phyloP scores from a whole-genome alignment of 2,797 vertebrate species.

The Sarcophilus harrisii region DNA sequence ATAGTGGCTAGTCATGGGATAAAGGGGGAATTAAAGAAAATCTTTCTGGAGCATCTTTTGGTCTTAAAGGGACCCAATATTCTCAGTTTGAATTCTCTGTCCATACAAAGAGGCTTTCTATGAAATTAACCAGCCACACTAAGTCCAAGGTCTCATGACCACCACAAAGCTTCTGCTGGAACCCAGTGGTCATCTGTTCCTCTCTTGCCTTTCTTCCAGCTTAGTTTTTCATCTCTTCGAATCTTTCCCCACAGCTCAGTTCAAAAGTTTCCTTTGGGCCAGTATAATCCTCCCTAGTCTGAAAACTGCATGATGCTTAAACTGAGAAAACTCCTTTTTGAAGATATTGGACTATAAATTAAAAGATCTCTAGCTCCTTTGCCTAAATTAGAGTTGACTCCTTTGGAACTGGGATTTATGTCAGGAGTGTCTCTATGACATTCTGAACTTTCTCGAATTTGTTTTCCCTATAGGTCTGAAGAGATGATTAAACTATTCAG shows the following conservation, averaged over 20 bases:
- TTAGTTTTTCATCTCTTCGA: background rate
- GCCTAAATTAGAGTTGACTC: background rate
- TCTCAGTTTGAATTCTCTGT: background rate
- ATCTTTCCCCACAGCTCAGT: background rate
- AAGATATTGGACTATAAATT: background rate
- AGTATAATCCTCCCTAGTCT: background rate
- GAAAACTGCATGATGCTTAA: background rate
- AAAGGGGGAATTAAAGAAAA: background rate
- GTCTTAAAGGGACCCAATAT: background rate
- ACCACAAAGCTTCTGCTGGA: background rate
- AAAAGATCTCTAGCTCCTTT: background rate
- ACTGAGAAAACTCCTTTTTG: background rate
- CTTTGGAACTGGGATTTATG: background rate
- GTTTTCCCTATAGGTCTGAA: conserved; percentile 84
- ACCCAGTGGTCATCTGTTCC: background rate
- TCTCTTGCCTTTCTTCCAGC: background rate
- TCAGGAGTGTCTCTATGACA: background rate
- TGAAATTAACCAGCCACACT: background rate
- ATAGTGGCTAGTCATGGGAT: background rate
- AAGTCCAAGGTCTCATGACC: background rate
- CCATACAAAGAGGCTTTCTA: background rate
- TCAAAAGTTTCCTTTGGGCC: background rate
- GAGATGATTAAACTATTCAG: conserved; percentile 85
- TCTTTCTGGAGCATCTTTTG: background rate
- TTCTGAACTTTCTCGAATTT: background rate